phyloP scores from a whole-genome alignment of 2,888 invertebrate genomes.

The Petrophora chlorosata region DNA sequence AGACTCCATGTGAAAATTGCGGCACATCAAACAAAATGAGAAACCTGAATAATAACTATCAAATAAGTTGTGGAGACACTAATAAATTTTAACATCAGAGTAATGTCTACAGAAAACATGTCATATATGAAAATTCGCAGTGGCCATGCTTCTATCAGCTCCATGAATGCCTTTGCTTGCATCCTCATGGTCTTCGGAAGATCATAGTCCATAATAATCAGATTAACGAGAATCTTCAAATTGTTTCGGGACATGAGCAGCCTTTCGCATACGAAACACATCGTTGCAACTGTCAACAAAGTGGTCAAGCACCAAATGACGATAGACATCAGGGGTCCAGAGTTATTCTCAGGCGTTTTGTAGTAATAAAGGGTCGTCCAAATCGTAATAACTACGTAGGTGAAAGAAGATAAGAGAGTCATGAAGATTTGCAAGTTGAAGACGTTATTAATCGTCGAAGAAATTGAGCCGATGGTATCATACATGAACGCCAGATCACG shows the following conservation, averaged over 20 bases:
- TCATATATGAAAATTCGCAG: constrained; percentile 55
- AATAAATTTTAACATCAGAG: constrained; percentile 64
- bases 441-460: constrained; percentile 50
- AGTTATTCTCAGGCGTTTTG: constrained; percentile 37
- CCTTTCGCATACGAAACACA: constrained; percentile 57
- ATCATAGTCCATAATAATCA: constrained; percentile 65
- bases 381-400: constrained; percentile 57
- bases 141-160: constrained; percentile 63
- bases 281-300: constrained; percentile 46
- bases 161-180: constrained; percentile 66
- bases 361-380: constrained; percentile 57
- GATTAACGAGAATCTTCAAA: constrained; percentile 58
- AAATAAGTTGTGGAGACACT: constrained; percentile 68
- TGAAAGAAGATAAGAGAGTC: constrained; percentile 58
- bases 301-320: constrained; percentile 52
- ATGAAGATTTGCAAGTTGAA: constrained; percentile 66
- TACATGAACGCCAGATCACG: constrained; percentile 55
- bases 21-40: constrained; percentile 58
- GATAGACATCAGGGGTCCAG: constrained; percentile 44
- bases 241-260: constrained; percentile 45
- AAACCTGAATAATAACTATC: constrained; percentile 66
- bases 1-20: too few relatives aligned
- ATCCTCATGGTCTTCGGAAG: constrained; percentile 55
- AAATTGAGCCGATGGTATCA: constrained; percentile 53
- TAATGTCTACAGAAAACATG: constrained; percentile 65